Evolutionary conservation across 1,140 invertebrate species (phyloP).

Genomic region (Pachypsylla venusta): DNA sequence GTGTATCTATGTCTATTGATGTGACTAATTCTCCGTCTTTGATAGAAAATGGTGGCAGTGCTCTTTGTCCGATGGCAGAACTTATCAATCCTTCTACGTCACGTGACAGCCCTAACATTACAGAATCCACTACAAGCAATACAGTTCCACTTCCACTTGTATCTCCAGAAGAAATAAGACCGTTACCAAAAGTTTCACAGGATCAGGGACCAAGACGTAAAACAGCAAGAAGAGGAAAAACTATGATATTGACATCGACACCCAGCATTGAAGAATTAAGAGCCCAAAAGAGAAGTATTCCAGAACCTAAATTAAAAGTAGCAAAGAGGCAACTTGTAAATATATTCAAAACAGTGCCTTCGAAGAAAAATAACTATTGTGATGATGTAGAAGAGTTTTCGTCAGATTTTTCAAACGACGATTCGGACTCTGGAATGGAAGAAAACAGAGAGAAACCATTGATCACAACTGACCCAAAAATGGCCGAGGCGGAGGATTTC

Average conservation of each 20-base stretch:
- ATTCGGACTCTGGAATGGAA: not conserved
- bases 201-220: not conserved
- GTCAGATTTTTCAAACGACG: slow-evolving; percentile 30
- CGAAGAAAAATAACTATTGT: slow-evolving; percentile 5
- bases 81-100: not conserved
- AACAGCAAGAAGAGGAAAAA: not conserved
- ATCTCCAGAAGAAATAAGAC: no score
- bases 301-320: slow-evolving; percentile 21
- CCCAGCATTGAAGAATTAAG: not conserved
- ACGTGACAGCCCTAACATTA: not conserved
- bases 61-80: not conserved
- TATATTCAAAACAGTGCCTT: not conserved
- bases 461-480: no score
- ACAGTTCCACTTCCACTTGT: not conserved
- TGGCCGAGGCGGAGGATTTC: no score
- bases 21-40: no score
- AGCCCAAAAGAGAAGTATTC: slow-evolving; percentile 13
- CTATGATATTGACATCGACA: not conserved
- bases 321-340: slow-evolving; percentile 10
- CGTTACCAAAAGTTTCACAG: not conserved
- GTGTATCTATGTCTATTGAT: not conserved
- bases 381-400: slow-evolving; percentile 12
- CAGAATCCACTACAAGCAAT: not conserved
- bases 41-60: not conserved
- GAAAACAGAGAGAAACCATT: no score